phyloP scores from a whole-genome alignment of 1,140 invertebrate species.

The Polypedilum pembai region DNA sequence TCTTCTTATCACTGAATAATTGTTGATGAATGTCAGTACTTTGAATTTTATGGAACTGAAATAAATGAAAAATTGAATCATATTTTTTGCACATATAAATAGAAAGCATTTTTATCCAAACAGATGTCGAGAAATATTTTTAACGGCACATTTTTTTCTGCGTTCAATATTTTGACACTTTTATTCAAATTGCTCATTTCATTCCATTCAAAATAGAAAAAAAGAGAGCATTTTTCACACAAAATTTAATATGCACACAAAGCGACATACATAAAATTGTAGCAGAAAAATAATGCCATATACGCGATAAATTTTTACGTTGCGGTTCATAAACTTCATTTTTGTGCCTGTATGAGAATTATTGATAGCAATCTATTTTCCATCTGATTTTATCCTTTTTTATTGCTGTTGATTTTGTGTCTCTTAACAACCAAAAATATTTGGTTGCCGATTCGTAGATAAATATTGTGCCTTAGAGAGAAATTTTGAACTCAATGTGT shows the following conservation, averaged over 20 bases:
- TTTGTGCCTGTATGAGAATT: background rate
- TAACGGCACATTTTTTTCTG: background rate
- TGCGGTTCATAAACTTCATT: background rate
- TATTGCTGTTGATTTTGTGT: background rate
- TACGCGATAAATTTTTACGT: background rate
- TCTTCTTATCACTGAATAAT: background rate
- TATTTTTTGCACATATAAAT: background rate
- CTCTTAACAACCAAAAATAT: background rate
- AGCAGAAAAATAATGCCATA: no score
- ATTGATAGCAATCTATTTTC: background rate
- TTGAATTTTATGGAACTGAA: background rate
- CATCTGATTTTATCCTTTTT: background rate
- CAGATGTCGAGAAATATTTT: conserved; percentile 6
- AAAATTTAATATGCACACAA: background rate
- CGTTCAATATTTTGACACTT: conserved; percentile 3
- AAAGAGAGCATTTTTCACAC: background rate
- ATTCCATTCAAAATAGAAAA: background rate
- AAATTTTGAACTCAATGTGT: background rate
- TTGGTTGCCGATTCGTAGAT: background rate
- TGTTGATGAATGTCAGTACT: conserved; percentile 1
- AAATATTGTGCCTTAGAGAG: background rate
- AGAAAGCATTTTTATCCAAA: background rate
- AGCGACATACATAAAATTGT: background rate
- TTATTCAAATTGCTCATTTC: background rate
- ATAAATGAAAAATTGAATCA: background rate